Percentiles rank a stretch among this genome's conserved stretches.
Conservation (phyloP, 2,113 vertebrate genomes). For the Balaenoptera acutorostrata region DNA sequence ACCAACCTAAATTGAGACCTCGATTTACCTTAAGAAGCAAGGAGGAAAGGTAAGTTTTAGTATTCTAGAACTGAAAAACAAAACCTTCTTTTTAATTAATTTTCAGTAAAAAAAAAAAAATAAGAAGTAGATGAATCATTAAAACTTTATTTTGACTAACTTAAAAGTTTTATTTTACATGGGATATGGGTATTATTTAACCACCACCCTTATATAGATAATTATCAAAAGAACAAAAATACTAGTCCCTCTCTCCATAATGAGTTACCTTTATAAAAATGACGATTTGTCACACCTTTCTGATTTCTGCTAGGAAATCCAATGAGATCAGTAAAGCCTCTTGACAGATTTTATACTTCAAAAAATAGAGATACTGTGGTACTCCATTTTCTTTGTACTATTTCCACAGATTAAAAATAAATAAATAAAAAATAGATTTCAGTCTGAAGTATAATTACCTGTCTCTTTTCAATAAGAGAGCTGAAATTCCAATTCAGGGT, state of each 20-base stretch:
- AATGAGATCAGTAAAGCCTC: neutral
- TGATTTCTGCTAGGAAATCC: conserved; percentile 33
- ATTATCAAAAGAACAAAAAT: conserved; percentile 10
- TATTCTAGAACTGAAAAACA: conserved; percentile 13
- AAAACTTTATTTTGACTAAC: conserved; percentile 2
- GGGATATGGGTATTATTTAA: neutral
- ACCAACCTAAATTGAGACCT: conserved; percentile 74
- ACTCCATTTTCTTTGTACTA: conserved; percentile 17
- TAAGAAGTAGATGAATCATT: neutral
- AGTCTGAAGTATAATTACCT: conserved; percentile 65
- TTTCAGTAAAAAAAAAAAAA: neutral
- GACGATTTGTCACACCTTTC: neutral
- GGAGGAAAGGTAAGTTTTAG: conserved; percentile 23
- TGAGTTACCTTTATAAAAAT: conserved; percentile 13
- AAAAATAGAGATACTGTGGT: neutral
- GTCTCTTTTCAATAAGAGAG: conserved; percentile 55
- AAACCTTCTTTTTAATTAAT: neutral
- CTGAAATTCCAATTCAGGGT: conserved; percentile 80
- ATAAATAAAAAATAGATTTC: neutral
- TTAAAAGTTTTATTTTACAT: neutral
- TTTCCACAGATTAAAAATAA: neutral
- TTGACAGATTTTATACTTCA: conserved; percentile 25
- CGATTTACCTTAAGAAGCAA: conserved; percentile 73
- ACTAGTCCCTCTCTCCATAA: neutral
- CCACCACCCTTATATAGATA: neutral